Base-by-base conservation (phyloP, 2,113 vertebrate genomes). In the Bufo gargarizans region DNA sequence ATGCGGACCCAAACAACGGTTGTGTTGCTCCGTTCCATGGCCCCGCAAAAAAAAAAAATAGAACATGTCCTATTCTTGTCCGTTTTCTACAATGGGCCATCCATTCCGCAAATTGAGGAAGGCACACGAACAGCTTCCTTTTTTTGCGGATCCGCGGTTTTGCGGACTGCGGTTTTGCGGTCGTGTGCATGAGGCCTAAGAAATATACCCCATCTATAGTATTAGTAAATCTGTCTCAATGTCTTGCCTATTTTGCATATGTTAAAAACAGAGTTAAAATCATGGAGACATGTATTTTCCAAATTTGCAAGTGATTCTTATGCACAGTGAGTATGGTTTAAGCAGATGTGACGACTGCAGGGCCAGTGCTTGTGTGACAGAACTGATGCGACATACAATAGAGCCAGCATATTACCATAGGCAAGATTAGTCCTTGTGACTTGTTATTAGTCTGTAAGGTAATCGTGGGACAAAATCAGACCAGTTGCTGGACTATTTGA, bases 401-500 rank as follows among this genome's bases (percentile, higher is more conserved):
- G 17, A 74, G 33, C 43, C 33, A 59, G 53, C 43, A 58, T 61
- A 76, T 61, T 43, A 76, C 84, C 71, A 49, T 49, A 56, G 45
- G 84, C 55, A 61, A 86, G 55, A 77, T 61, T 9, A 12, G 76
- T 86, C 61, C n/a, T 33, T 20, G 45, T 77, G 61, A 19, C 53
- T 61, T 85, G 67, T 47, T 77, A 86, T 61, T 63, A 77, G 71
- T 16, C 10, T 77, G 71, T 61, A 86, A 58, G 63, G 72, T 61
- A 61, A 61, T 49, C 20, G 49, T 77, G 84, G 84, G 45, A 77
- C 43, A 77, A 47, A 77, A 50, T 76, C 55, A 45, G 16, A 22
- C 13, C 85, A 65, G 56, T 13, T 65, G 43, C 47, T 63, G 16
- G 76, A 87, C 77, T 80, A 43, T 85, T 45, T 85, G n/a, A 80